Conservation (phyloP, 2,797 vertebrate species). For the Rhodeus uyekii region DNA sequence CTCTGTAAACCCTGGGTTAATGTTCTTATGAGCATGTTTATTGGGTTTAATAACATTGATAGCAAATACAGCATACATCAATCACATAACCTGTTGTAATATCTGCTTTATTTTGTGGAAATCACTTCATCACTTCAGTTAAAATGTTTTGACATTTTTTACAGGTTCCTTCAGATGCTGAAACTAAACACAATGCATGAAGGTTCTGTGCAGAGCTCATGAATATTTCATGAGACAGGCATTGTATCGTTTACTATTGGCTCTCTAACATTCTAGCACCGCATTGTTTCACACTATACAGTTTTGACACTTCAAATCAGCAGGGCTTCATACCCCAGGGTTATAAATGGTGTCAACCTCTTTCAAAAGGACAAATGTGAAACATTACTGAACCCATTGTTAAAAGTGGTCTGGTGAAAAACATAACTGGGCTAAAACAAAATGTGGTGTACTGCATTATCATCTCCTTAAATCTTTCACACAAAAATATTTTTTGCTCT, state of each 20-base stretch:
- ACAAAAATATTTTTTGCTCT: background rate
- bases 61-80: background rate
- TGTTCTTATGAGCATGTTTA: background rate
- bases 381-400: background rate
- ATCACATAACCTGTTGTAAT: background rate
- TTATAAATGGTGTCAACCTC: background rate
- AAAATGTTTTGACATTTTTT: slow-evolving; percentile 6
- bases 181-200: background rate
- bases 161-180: background rate
- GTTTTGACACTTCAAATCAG: slow-evolving; percentile 8
- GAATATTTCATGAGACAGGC: slow-evolving; percentile 13
- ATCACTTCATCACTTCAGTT: background rate
- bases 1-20: background rate
- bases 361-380: background rate
- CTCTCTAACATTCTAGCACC: background rate
- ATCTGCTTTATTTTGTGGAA: background rate
- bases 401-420: background rate
- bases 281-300: background rate
- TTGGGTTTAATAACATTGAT: background rate
- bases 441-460: background rate
- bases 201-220: background rate
- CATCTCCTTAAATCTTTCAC: background rate
- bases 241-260: slow-evolving; percentile 34
- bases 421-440: background rate
- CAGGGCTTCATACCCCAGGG: background rate